phyloP scores from a whole-genome alignment of 2,113 vertebrate genomes.

The Cricetomys ansorgei region DNA sequence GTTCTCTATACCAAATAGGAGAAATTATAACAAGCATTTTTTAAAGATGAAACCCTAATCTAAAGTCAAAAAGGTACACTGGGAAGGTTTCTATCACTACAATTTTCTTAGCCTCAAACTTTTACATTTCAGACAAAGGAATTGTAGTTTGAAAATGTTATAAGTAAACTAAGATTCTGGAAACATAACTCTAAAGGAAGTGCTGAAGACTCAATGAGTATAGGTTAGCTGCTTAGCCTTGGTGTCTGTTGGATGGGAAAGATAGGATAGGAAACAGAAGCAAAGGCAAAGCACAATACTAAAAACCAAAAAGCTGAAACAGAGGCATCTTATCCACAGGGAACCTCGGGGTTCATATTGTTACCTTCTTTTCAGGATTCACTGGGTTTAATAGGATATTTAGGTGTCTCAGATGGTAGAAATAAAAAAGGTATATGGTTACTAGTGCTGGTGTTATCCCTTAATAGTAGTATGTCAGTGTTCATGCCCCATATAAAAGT shows the following conservation, averaged over 20 bases:
- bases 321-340: neutral
- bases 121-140: neutral
- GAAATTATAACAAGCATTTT: slow-evolving; percentile 39
- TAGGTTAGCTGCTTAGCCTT: neutral
- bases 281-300: neutral
- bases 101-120: neutral
- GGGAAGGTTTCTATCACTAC: neutral
- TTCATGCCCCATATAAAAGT: neutral
- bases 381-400: neutral
- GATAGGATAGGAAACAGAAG: neutral
- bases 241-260: neutral
- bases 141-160: neutral
- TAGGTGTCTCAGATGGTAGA: neutral
- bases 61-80: neutral
- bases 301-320: neutral
- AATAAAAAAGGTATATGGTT: neutral
- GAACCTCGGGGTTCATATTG: neutral
- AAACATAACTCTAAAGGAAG: neutral
- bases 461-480: neutral
- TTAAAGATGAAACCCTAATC: slow-evolving; percentile 4
- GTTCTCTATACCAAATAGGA: neutral
- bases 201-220: neutral
- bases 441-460: neutral
- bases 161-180: neutral
- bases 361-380: neutral